Evolutionary conservation across 2,113 vertebrate species (phyloP).

Genomic region (Ondatra zibethicus): DNA sequence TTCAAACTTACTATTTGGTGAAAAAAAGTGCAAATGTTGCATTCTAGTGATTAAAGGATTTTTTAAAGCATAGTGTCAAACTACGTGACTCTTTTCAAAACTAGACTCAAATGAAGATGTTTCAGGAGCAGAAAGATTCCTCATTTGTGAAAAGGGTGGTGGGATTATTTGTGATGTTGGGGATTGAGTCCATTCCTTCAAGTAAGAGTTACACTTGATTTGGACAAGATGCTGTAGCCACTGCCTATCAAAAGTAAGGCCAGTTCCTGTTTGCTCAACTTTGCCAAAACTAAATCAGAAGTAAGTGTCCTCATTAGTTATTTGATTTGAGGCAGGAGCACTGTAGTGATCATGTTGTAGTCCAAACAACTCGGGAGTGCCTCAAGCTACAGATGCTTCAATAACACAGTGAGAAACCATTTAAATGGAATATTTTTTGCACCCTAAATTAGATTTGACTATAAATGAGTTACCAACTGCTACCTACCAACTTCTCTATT

Average conservation of each 20-base stretch:
- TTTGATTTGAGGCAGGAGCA: background rate
- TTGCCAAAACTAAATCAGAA: background rate
- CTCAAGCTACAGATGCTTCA: background rate
- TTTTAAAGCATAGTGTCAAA: background rate
- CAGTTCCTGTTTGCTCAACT: background rate
- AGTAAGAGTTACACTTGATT: background rate
- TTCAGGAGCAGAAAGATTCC: background rate
- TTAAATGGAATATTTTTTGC: background rate
- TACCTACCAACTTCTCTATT: background rate
- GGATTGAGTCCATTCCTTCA: background rate
- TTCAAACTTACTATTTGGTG: conserved; percentile 45
- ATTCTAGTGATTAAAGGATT: conserved; percentile 22
- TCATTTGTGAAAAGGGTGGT: background rate
- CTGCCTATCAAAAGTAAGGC: background rate
- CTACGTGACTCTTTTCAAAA: background rate
- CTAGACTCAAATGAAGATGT: background rate
- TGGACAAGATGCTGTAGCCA: background rate
- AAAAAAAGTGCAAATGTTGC: conserved; percentile 15
- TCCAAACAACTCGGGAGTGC: background rate
- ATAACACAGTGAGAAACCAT: background rate
- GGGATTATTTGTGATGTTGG: background rate
- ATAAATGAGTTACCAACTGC: background rate
- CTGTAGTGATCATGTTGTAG: too few relatives aligned
- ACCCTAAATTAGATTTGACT: background rate
- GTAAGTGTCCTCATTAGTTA: background rate